phyloP scores from a whole-genome alignment of 2,113 vertebrate species.

The Eurystomus gularis region DNA sequence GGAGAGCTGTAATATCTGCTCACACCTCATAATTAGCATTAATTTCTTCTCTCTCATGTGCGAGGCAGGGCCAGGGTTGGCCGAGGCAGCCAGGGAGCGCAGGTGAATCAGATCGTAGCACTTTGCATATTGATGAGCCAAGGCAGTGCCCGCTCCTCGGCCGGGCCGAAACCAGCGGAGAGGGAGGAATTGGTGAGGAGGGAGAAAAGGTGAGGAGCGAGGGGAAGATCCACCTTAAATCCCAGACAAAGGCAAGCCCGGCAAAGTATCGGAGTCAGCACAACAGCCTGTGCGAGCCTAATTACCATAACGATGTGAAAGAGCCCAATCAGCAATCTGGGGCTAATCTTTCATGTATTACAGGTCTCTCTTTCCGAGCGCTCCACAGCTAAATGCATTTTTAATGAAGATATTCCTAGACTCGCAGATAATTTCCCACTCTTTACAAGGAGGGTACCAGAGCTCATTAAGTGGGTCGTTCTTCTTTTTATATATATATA shows the following conservation, averaged over 20 bases:
- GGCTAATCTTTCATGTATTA: slow-evolving; percentile 87
- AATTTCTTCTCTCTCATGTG: slow-evolving; percentile 65
- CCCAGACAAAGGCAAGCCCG: slow-evolving; percentile 74
- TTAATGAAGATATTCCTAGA: slow-evolving; percentile 84
- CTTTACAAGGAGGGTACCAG: slow-evolving; percentile 75
- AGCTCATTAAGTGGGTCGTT: slow-evolving; percentile 67
- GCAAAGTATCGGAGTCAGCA: slow-evolving; percentile 80
- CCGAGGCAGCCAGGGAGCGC: not conserved
- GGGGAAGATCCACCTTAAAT: slow-evolving; percentile 74
- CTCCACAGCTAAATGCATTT: slow-evolving; percentile 81
- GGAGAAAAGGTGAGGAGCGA: not conserved
- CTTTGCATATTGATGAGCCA: slow-evolving; percentile 29
- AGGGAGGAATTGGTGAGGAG: not conserved
- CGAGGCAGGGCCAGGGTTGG: slow-evolving; percentile 55
- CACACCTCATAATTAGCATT: slow-evolving; percentile 74
- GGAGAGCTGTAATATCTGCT: slow-evolving; percentile 66
- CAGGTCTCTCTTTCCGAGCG: slow-evolving; percentile 78
- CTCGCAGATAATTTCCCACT: slow-evolving; percentile 75
- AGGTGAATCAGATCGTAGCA: not conserved
- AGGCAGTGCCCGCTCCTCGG: not conserved
- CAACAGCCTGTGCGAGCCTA: slow-evolving; percentile 74
- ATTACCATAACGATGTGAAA: slow-evolving; percentile 86
- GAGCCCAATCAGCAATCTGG: slow-evolving; percentile 85
- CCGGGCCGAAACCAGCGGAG: not conserved
- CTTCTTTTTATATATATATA: slow-evolving; percentile 22